Conservation (phyloP, 2,113 vertebrate genomes). For the Cromileptes altivelis region DNA sequence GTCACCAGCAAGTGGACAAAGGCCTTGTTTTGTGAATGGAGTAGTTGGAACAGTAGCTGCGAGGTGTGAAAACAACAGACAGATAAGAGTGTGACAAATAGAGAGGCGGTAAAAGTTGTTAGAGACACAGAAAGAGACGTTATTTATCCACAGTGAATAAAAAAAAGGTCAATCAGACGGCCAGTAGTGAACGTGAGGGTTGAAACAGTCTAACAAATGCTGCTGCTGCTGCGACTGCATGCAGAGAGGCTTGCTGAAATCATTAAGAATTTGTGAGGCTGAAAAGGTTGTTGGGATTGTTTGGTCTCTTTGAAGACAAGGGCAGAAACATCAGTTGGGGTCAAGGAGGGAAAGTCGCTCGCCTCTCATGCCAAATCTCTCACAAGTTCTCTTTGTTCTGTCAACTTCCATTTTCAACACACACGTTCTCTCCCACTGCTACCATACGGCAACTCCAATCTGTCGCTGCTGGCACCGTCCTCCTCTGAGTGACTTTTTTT, state of each 20-base stretch:
- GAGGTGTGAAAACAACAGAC: conserved; percentile 56
- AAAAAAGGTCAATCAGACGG: neutral
- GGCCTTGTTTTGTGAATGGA: conserved; percentile 20
- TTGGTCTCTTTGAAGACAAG: conserved; percentile 22
- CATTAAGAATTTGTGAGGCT: conserved; percentile 1
- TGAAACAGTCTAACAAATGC: neutral
- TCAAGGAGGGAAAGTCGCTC: conserved; percentile 16
- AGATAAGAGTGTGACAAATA: conserved; percentile 30
- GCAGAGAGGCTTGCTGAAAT: neutral
- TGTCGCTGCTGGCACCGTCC: conserved; percentile 65
- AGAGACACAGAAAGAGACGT: neutral
- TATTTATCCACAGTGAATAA: neutral
- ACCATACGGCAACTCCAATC: conserved; percentile 69
- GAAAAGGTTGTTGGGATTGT: neutral
- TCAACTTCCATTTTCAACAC: conserved; percentile 35
- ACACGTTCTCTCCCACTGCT: conserved; percentile 56
- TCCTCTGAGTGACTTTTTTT: conserved; percentile 9
- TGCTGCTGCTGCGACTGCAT: neutral
- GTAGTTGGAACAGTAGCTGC: conserved; percentile 35
- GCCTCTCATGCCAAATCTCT: conserved; percentile 29
- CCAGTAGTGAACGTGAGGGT: too few species aligned
- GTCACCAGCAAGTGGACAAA: conserved; percentile 39
- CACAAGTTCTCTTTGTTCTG: conserved; percentile 72
- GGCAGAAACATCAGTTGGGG: conserved; percentile 24
- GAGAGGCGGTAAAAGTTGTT: conserved; percentile 17